These are phyloP conservation scores for Alectoris magna DNA, from an alignment of 2,797 vertebrate species.

Conservation along the genomic window DNA sequence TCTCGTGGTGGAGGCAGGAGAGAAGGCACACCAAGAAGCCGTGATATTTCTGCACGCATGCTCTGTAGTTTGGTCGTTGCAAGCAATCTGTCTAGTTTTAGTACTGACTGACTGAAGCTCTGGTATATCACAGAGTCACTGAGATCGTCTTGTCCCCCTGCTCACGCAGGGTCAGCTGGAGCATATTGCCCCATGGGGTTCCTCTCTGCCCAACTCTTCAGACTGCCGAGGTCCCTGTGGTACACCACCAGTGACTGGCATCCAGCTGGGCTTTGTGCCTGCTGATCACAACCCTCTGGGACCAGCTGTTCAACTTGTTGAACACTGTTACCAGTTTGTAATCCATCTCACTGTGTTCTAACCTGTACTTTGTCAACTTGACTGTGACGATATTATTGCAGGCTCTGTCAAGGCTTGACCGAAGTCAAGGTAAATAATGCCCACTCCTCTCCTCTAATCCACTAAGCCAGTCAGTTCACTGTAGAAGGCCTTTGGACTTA, in stretches of 20 bases:
- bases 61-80: background rate
- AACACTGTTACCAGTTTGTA: background rate
- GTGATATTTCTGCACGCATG: background rate
- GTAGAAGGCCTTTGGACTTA: background rate
- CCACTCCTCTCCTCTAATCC: background rate
- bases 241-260: background rate
- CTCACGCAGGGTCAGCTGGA: background rate
- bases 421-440: background rate
- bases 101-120: background rate
- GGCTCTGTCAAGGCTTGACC: too few relatives aligned
- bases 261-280: background rate
- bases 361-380: background rate
- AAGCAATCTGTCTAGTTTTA: background rate
- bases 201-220: background rate
- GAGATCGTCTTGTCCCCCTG: background rate
- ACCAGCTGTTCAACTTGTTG: background rate
- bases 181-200: background rate
- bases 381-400: background rate
- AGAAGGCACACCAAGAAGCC: background rate
- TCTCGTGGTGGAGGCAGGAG: background rate
- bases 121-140: background rate
- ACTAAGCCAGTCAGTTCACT: background rate
- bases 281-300: background rate
- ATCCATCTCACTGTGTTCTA: background rate
- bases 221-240: background rate